Percentiles rank a stretch among this genome's conserved stretches.
Conservation (phyloP, 2,888 invertebrate genomes). For the Zaprionus bogoriensis region DNA sequence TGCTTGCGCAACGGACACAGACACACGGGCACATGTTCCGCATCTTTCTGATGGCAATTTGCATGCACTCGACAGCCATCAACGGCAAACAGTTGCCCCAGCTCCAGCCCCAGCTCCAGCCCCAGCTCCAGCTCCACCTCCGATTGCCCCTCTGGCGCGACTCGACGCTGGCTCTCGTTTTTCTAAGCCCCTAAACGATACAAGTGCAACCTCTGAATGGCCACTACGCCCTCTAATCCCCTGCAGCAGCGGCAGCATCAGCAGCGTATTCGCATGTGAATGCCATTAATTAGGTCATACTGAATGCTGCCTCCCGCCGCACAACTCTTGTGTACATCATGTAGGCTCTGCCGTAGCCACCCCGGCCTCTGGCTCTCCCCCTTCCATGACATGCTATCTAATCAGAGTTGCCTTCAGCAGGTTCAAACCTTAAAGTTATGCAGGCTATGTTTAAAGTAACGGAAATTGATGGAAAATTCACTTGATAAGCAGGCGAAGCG, state of each 20-base stretch:
- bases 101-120: slow-evolving; percentile 11
- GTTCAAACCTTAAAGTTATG: background rate
- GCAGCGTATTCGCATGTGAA: slow-evolving; percentile 44
- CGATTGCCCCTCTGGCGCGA: background rate
- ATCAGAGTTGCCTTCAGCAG: background rate
- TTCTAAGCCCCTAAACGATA: slow-evolving; percentile 28
- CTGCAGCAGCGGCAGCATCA: slow-evolving; percentile 5
- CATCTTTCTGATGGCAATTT: slow-evolving; percentile 74
- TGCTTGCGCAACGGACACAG: slow-evolving; percentile 26
- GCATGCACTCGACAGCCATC: slow-evolving; percentile 76
- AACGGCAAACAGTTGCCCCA: slow-evolving; percentile 72
- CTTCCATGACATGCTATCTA: background rate
- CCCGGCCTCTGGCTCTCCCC: background rate
- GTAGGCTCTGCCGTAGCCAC: background rate
- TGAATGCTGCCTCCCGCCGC: slow-evolving; percentile 24
- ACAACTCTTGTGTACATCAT: background rate
- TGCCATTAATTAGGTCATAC: slow-evolving; percentile 68
- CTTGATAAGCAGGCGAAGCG: too few species aligned
- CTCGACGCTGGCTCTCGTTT: background rate
- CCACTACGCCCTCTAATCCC: slow-evolving; percentile 57
- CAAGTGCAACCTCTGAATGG: slow-evolving; percentile 50
- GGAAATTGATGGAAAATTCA: background rate
- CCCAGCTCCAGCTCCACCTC: slow-evolving; percentile 4
- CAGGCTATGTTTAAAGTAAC: background rate
- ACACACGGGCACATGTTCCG: slow-evolving; percentile 64